These are phyloP conservation scores for Gulo gulo DNA, from an alignment of 2,113 vertebrate species.

Conservation along the genomic window DNA sequence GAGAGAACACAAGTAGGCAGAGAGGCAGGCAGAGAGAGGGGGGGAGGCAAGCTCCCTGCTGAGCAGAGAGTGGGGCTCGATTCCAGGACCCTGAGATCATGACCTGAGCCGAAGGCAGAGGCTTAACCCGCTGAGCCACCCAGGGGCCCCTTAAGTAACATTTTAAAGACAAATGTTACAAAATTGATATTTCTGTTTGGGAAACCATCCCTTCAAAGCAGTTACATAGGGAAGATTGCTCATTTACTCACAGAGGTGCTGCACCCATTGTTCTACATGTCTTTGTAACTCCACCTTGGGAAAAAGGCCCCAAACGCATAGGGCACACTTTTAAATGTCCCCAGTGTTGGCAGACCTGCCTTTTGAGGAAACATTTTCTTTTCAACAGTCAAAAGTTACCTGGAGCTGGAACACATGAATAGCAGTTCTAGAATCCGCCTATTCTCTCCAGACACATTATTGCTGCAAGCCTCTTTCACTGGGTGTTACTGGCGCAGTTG, in stretches of 20 bases:
- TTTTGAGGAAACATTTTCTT: slow-evolving; percentile 9
- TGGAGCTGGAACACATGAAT: background rate
- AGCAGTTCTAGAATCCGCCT: background rate
- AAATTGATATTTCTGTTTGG: slow-evolving; percentile 39
- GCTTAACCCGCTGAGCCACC: too few relatives aligned
- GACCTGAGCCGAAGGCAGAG: too few relatives aligned
- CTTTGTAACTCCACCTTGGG: background rate
- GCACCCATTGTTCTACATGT: background rate
- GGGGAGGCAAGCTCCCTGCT: too few relatives aligned
- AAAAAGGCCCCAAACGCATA: background rate
- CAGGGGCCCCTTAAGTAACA: background rate
- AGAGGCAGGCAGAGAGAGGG: too few relatives aligned
- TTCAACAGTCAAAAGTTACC: slow-evolving; percentile 9
- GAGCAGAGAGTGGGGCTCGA: too few relatives aligned
- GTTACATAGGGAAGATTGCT: background rate
- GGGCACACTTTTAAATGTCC: background rate
- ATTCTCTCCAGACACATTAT: background rate
- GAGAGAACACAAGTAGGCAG: too few relatives aligned
- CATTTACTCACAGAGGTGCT: background rate
- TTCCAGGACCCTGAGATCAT: too few relatives aligned
- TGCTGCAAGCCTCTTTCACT: background rate
- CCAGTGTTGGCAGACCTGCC: background rate
- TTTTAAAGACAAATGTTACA: slow-evolving; percentile 6
- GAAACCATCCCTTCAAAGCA: slow-evolving; percentile 17
- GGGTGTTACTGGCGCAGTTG: background rate